Evolutionary conservation across 2,113 vertebrate genomes (phyloP).

Genomic region (Nyctereutes procyonoides): DNA sequence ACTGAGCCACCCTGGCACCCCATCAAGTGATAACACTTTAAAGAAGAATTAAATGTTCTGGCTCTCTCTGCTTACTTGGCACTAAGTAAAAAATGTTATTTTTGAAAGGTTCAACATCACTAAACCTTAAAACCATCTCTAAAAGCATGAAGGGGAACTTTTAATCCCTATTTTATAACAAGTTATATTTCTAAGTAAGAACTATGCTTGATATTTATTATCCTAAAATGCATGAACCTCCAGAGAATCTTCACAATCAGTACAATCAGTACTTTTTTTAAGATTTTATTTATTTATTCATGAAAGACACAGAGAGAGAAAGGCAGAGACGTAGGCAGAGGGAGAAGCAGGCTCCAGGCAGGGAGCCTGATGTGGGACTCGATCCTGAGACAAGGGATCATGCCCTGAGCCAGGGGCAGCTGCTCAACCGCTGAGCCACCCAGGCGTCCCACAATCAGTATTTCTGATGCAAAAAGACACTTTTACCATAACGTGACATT

Average conservation of each 20-base stretch:
- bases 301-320: no score
- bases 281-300: no score
- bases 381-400: no score
- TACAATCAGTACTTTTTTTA: not conserved
- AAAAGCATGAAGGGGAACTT: conserved; percentile 14
- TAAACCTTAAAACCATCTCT: conserved; percentile 34
- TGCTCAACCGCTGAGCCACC: no score
- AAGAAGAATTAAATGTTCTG: not conserved
- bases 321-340: no score
- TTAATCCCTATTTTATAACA: not conserved
- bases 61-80: not conserved
- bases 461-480: not conserved
- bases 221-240: not conserved
- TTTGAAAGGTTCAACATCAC: not conserved
- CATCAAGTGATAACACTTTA: not conserved
- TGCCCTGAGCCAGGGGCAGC: no score
- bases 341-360: no score
- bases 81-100: conserved; percentile 35
- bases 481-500: not conserved
- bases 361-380: no score
- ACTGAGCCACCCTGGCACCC: not conserved
- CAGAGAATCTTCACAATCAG: not conserved
- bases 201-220: not conserved
- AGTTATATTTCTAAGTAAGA: not conserved
- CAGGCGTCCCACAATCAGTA: not conserved